Evolutionary conservation across 2,797 vertebrate genomes (phyloP), one percentile per base, ranked within the genome.

Genomic region (Dryobates pubescens): DNA sequence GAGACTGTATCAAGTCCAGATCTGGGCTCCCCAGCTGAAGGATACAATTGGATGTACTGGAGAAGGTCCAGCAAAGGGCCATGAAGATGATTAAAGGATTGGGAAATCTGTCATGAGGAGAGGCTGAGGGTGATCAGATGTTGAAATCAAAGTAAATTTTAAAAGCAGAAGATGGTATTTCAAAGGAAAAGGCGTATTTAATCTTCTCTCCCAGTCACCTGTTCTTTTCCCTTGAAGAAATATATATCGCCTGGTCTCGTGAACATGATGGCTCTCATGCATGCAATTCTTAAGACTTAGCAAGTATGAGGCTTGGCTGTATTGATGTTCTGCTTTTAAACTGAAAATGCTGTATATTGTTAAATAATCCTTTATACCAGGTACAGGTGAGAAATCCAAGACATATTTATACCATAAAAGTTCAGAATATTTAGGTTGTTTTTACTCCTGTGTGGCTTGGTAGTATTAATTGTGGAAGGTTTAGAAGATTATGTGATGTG

Each of bases 401-500:
- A 57, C 24, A 7, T 45, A 38, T 19, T 47, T 41, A 9, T 49
- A 53, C 10, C n/a, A 32, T 29, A 64, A 24, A 73, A 81, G 6
- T 57, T 47, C 57, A 47, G 47, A 85, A 29, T 77, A 65, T 89
- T 67, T 83, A 43, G 51, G 27, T 63, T 89, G 51, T 91, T 82
- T 70, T 65, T 64, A 19, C 16, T 27, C 23, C 53, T 61, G 23
- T 63, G 54, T 82, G 45, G 29, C 36, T 91, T 88, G 84, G 63
- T 27, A 58, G 64, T 3, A 2, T 79, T 88, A 89, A 86, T 62
- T 84, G 80, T 79, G 38, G 57, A 84, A 88, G 73, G 36, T 94
- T 94, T 89, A 92, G 84, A 81, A 76, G 79, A 94, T 74, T 75
- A 43, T 82, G 56, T 88, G 83, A 43, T 82, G 56, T 88, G 83